These are phyloP conservation scores for Harpegnathos saltator DNA, from an alignment of 1,140 invertebrate species.

Conservation along the genomic window DNA sequence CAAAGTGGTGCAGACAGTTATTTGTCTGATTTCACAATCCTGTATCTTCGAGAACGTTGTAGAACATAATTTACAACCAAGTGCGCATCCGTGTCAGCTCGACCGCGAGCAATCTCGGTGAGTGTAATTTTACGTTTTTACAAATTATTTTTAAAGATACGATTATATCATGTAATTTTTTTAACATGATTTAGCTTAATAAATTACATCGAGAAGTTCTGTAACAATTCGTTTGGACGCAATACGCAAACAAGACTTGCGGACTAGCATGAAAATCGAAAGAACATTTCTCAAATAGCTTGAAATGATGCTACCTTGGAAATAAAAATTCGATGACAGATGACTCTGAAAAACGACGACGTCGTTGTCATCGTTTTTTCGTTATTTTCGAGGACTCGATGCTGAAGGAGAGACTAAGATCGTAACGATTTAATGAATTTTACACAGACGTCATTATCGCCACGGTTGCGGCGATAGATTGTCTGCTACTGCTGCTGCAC, in stretches of 20 bases:
- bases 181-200: neutral
- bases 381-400: neutral
- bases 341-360: neutral
- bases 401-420: too few species aligned
- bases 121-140: slow-evolving; percentile 14
- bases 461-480: slow-evolving; percentile 34
- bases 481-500: slow-evolving; percentile 60
- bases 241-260: neutral
- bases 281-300: neutral
- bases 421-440: neutral
- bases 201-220: neutral
- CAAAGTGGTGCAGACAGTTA: slow-evolving; percentile 6
- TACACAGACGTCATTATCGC: neutral
- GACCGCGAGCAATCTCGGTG: neutral
- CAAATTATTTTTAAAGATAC: neutral
- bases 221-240: neutral
- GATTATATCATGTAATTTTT: neutral
- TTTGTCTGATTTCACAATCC: neutral
- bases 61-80: neutral
- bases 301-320: neutral
- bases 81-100: neutral
- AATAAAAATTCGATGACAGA: neutral
- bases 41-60: neutral
- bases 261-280: neutral
- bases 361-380: neutral